phyloP scores from a whole-genome alignment of 2,888 invertebrate genomes.

The Polydrusus tereticollis region DNA sequence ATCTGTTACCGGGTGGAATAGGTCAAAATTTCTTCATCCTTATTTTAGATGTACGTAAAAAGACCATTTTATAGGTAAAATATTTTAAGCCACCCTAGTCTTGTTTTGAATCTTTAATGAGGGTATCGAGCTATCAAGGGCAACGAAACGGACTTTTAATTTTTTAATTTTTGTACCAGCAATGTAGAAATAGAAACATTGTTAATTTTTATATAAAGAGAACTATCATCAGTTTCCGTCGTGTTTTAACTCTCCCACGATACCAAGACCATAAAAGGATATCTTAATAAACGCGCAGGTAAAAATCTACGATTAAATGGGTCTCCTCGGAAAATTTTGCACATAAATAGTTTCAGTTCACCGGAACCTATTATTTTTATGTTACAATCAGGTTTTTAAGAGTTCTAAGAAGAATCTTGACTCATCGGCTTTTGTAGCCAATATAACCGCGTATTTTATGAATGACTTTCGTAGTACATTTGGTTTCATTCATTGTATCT shows the following conservation, averaged over 20 bases:
- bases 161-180: too few relatives aligned
- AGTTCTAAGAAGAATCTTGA: constrained; percentile 38
- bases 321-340: background rate
- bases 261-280: background rate
- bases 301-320: background rate
- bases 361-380: constrained; percentile 41
- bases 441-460: constrained; percentile 1
- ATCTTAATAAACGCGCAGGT: background rate
- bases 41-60: too few relatives aligned
- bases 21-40: too few relatives aligned
- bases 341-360: constrained; percentile 14
- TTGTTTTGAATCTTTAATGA: too few relatives aligned
- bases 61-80: too few relatives aligned
- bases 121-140: too few relatives aligned
- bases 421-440: constrained; percentile 29
- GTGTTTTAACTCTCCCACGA: background rate
- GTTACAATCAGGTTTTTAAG: constrained; percentile 21
- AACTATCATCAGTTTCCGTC: too few relatives aligned
- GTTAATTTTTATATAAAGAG: background rate
- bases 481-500: constrained; percentile 10
- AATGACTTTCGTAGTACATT: constrained; percentile 14
- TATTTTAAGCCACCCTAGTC: too few relatives aligned
- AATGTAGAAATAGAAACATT: too few relatives aligned
- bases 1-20: too few relatives aligned
- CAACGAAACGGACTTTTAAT: too few relatives aligned